phyloP scores from a whole-genome alignment of 2,888 invertebrate species.

The Fissipunctia ypsillon region DNA sequence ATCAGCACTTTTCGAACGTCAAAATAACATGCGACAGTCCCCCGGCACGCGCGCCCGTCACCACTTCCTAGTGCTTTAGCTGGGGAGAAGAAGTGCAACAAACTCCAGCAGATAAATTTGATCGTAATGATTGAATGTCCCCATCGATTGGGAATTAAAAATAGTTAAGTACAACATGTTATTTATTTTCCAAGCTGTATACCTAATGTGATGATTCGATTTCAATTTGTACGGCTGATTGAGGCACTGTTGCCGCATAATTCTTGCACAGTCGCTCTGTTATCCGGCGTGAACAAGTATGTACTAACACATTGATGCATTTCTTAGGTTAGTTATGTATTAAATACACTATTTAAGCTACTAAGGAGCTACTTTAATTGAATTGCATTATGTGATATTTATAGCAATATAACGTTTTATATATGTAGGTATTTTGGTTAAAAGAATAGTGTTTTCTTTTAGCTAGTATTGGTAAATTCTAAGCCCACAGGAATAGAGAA shows the following conservation, averaged over 20 bases:
- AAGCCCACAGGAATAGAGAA: not conserved
- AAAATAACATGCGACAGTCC: too few species aligned
- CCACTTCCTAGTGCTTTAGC: not conserved
- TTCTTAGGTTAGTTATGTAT: constrained; percentile 3
- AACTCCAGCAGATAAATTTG: not conserved
- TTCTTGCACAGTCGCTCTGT: not conserved
- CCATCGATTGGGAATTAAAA: not conserved
- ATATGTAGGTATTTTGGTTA: not conserved
- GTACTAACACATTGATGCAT: constrained; percentile 8
- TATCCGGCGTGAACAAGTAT: not conserved
- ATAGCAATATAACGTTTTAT: not conserved
- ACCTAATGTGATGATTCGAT: not conserved
- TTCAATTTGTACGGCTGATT: not conserved
- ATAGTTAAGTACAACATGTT: not conserved
- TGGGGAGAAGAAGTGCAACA: not conserved
- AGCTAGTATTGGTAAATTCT: not conserved
- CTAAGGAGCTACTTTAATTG: not conserved
- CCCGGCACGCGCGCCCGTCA: too few species aligned
- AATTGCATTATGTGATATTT: constrained; percentile 2
- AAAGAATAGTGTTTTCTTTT: too few species aligned
- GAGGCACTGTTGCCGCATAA: not conserved
- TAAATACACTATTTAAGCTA: constrained; percentile 8
- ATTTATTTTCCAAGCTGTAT: not conserved
- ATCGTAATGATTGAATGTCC: not conserved
- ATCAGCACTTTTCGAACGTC: too few species aligned